Evolutionary conservation across 2,113 vertebrate species (phyloP), one percentile per base, ranked within the genome.

Genomic region (Scomber japonicus): DNA sequence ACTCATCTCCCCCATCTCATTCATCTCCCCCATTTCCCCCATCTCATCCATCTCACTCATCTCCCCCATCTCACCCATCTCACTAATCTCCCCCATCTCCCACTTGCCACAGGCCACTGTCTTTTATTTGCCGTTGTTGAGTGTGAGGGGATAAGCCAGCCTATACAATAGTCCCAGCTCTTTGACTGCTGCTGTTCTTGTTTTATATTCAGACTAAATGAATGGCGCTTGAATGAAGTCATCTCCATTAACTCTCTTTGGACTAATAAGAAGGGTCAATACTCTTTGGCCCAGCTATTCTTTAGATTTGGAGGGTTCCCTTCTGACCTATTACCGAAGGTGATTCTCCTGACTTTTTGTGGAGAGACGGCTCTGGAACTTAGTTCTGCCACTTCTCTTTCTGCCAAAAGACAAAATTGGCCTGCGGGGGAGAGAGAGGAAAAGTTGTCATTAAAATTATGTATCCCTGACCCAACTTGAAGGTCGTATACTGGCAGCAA

Each of bases 321-420:
- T 71, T 82, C 81, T 90, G 92, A 88, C 90, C 86, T 62, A 91
- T 92, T 93, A 92, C 85, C 60, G 81, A 82, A 90, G 92, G 89
- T 92, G 88, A 90, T 86, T 87, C 92, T 90, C 74, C 11, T 84
- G 81, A 91, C 81, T 89, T 84, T 88, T 73, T 65, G 82, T 45
- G 68, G 69, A 79, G 75, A 68, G 81, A 77, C 19, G 85, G 63
- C 80, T 89, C 57, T 55, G 87, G 86, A 90, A 88, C 85, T 82
- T 70, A 78, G 44, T 49, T 81, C 80, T 82, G 72, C 70, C 73
- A 73, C 72, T 86, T 85, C 82, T 78, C 73, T 74, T 72, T 75
- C 70, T 85, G 82, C 59, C 79, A 67, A 86, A 89, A 90, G 84
- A 90, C 80, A 83, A 81, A 92, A 92, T 84, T 86, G 81, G 84